Evolutionary conservation across 2,113 vertebrate species (phyloP).

Genomic region (Myxocyprinus asiaticus): DNA sequence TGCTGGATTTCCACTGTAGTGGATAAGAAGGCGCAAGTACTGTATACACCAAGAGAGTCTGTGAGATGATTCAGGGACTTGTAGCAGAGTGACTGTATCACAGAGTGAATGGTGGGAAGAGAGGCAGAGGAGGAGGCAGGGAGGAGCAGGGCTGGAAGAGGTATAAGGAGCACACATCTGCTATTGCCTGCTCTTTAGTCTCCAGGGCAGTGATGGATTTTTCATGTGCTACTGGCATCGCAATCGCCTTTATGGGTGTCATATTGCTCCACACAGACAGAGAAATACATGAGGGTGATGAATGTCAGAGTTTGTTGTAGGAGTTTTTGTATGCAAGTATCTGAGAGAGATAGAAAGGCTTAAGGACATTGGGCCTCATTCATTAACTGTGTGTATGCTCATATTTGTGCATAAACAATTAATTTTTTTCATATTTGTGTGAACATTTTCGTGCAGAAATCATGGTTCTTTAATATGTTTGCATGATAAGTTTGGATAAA

Average conservation of each 20-base stretch:
- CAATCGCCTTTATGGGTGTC: conserved; percentile 12
- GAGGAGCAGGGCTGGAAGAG: neutral
- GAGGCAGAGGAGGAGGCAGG: neutral
- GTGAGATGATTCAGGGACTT: conserved; percentile 20
- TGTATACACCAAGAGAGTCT: neutral
- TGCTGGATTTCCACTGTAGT: conserved; percentile 36
- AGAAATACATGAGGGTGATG: conserved; percentile 8
- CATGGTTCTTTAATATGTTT: too few relatives aligned
- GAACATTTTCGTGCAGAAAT: too few relatives aligned
- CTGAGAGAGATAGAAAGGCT: neutral
- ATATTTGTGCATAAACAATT: too few relatives aligned
- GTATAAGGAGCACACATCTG: conserved; percentile 9
- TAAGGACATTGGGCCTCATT: too few relatives aligned
- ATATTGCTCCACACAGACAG: conserved; percentile 7
- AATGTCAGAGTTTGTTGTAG: conserved; percentile 18
- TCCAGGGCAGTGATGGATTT: conserved; percentile 10
- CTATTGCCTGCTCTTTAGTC: conserved; percentile 10
- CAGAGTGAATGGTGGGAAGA: conserved; percentile 33
- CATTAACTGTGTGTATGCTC: too few relatives aligned
- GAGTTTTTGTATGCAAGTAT: neutral
- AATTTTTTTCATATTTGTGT: too few relatives aligned
- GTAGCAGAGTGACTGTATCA: conserved; percentile 18
- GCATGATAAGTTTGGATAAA: too few relatives aligned
- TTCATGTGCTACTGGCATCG: neutral
- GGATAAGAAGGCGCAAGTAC: conserved; percentile 19